Evolutionary conservation across 35 echinoderm and acorn worm species (phyloP).

Genomic region (Apostichopus parvimensis): DNA sequence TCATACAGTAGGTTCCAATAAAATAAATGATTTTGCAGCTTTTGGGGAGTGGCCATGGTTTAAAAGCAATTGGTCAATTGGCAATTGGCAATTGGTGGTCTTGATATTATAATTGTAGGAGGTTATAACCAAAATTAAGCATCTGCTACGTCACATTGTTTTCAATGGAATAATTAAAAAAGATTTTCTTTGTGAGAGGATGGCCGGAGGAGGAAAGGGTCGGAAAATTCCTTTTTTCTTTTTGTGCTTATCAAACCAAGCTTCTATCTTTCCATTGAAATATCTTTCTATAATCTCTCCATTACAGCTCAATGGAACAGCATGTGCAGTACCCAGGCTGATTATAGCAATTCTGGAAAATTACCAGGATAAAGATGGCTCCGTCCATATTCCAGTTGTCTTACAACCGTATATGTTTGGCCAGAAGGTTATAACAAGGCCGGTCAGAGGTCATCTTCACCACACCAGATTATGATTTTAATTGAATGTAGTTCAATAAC

Average conservation of each 20-base stretch:
- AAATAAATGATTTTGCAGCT: neutral
- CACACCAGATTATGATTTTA: conserved; percentile 77
- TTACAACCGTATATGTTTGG: conserved; percentile 89
- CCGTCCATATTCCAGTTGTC: conserved; percentile 66
- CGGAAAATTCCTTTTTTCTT: neutral
- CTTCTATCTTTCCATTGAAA: neutral
- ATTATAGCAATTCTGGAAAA: conserved; percentile 85
- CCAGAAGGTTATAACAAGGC: conserved; percentile 63
- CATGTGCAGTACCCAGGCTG: conserved; percentile 89
- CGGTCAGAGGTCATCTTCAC: conserved; percentile 56
- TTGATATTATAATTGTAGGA: too few species aligned
- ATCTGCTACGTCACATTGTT: too few species aligned
- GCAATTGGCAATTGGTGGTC: too few species aligned
- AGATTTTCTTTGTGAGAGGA: too few species aligned
- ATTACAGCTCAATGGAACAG: conserved; percentile 92
- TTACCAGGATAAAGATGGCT: conserved; percentile 76
- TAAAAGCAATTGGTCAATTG: too few species aligned
- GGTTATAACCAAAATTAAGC: too few species aligned
- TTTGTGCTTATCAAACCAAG: too few species aligned
- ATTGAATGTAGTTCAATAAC: too few species aligned
- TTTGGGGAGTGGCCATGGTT: neutral
- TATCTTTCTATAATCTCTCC: conserved; percentile 1
- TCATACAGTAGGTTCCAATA: conserved; percentile 70
- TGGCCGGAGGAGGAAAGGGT: too few species aligned
- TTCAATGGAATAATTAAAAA: too few species aligned